These are phyloP conservation scores for Heliconius melpomene DNA, from an alignment of 1,140 invertebrate species.

Conservation along the genomic window DNA sequence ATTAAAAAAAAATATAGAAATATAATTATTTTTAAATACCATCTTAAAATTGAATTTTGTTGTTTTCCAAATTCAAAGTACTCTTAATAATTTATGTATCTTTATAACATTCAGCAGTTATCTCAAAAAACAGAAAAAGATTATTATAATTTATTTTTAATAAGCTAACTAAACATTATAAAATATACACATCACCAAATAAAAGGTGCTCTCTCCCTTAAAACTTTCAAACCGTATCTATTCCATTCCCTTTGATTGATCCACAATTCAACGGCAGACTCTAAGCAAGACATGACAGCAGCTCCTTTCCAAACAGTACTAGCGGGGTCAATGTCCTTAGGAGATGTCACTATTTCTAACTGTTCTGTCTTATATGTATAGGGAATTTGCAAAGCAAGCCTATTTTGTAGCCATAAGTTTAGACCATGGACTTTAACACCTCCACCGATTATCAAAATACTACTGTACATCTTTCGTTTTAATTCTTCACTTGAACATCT, in stretches of 20 bases:
- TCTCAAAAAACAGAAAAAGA: background rate
- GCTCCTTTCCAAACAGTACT: constrained; percentile 97
- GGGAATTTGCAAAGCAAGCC: constrained; percentile 92
- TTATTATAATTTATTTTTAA: background rate
- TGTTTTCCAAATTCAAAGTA: too few species aligned
- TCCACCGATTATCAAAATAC: constrained; percentile 94
- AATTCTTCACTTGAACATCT: constrained; percentile 93
- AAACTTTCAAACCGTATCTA: constrained; percentile 90
- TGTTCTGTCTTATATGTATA: constrained; percentile 89
- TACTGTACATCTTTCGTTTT: constrained; percentile 96
- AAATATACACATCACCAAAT: constrained; percentile 66
- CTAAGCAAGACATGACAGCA: constrained; percentile 94
- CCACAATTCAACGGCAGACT: constrained; percentile 97
- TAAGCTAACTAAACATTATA: background rate
- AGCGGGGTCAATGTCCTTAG: constrained; percentile 94
- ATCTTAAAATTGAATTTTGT: too few species aligned
- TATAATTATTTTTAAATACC: too few species aligned
- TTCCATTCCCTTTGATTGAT: constrained; percentile 93
- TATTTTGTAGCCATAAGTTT: constrained; percentile 93
- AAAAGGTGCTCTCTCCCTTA: constrained; percentile 93
- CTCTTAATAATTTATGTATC: background rate
- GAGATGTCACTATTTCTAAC: constrained; percentile 90
- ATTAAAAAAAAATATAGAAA: too few species aligned
- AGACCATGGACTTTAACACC: constrained; percentile 94
- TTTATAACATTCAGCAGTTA: background rate